phyloP scores from a whole-genome alignment of 2,113 vertebrate genomes.

The Osmerus eperlanus region DNA sequence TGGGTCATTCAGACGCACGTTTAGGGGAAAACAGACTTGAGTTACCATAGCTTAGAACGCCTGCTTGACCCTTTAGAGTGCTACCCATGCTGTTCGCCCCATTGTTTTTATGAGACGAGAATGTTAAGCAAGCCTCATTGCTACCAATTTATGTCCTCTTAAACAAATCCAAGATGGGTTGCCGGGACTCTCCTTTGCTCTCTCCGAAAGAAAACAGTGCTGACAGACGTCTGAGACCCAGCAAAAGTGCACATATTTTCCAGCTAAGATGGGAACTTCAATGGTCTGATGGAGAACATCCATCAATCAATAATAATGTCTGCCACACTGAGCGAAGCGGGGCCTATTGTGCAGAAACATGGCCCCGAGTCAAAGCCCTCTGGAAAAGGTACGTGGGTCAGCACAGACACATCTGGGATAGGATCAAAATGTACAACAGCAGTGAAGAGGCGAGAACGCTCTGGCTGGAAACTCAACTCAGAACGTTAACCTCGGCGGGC shows the following conservation, averaged over 20 bases:
- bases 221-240: not conserved
- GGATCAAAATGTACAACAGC: no score
- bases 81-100: not conserved
- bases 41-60: not conserved
- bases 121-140: not conserved
- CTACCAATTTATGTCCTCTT: slow-evolving; percentile 5
- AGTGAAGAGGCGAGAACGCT: no score
- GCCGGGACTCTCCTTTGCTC: not conserved
- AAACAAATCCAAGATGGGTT: not conserved
- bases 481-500: no score
- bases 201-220: not conserved
- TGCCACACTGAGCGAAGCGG: not conserved
- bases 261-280: not conserved
- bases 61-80: slow-evolving; percentile 7
- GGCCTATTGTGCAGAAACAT: not conserved
- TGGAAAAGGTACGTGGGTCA: not conserved
- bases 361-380: not conserved
- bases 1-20: slow-evolving; percentile 4
- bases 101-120: not conserved
- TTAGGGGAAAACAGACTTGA: not conserved
- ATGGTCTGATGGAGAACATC: not conserved
- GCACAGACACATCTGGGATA: no score
- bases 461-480: no score
- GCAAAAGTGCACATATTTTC: slow-evolving; percentile 3
- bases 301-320: not conserved